phyloP scores from a whole-genome alignment of 2,113 vertebrate genomes.

The Craseonycteris thonglongyai region DNA sequence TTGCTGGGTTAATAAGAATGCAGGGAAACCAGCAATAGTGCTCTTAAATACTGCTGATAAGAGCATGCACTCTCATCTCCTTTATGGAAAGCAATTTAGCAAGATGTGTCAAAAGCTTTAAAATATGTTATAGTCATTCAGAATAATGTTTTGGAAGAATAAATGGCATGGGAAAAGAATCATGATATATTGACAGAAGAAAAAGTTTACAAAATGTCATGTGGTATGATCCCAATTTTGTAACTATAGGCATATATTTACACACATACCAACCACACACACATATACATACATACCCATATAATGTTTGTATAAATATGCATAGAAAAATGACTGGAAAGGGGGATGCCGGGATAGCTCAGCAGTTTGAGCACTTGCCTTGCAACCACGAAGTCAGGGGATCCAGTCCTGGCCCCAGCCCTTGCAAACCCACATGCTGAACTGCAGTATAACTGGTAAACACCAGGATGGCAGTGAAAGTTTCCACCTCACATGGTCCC shows the following conservation, averaged over 20 bases:
- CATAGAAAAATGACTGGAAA: background rate
- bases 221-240: background rate
- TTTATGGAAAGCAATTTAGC: background rate
- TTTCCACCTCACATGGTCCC: too few relatives aligned
- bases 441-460: too few relatives aligned
- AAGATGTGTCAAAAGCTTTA: constrained; percentile 4
- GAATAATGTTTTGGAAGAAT: background rate
- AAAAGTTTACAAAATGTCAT: constrained; percentile 9
- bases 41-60: background rate
- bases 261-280: background rate
- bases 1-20: background rate
- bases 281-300: background rate
- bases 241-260: background rate
- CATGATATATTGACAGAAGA: background rate
- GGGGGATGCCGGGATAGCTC: too few relatives aligned
- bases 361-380: too few relatives aligned
- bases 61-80: background rate
- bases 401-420: too few relatives aligned
- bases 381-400: too few relatives aligned
- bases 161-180: background rate
- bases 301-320: background rate
- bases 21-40: background rate
- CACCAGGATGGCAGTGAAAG: too few relatives aligned
- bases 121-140: background rate
- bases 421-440: too few relatives aligned